A percentile compares a stretch with the other conserved stretches of the same genome.
These are phyloP conservation scores for Clamator glandarius DNA, from an alignment of 2,797 vertebrate genomes.

Conservation along the genomic window DNA sequence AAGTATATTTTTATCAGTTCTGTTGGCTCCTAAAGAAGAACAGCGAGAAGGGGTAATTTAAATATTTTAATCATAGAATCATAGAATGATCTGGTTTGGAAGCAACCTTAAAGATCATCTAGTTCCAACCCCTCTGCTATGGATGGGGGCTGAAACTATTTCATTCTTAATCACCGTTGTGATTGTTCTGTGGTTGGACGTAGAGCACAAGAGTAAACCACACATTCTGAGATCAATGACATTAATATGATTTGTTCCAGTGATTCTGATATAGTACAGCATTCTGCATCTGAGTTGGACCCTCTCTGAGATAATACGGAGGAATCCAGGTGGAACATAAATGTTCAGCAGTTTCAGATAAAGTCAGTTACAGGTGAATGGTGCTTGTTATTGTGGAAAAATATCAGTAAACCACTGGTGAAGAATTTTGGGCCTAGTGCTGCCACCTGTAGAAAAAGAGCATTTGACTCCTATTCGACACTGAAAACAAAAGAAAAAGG, in stretches of 20 bases:
- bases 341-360: neutral
- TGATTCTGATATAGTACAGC: neutral
- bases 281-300: neutral
- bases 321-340: neutral
- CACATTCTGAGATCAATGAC: neutral
- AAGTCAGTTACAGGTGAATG: neutral
- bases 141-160: too few relatives aligned
- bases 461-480: neutral
- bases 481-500: constrained; percentile 1
- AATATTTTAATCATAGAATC: neutral
- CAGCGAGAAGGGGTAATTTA: constrained; percentile 86
- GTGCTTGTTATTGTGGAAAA: neutral
- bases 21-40: constrained; percentile 87
- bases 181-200: neutral
- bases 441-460: neutral
- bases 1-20: constrained; percentile 84
- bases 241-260: neutral
- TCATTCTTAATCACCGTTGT: neutral
- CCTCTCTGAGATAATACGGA: neutral
- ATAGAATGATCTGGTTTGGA: too few relatives aligned
- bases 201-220: neutral
- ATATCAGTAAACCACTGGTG: neutral
- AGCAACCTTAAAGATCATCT: too few relatives aligned
- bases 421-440: constrained; percentile 11
- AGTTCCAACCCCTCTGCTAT: too few relatives aligned